Conservation (phyloP, 1,140 invertebrate genomes). For the Polypedilum pembai region DNA sequence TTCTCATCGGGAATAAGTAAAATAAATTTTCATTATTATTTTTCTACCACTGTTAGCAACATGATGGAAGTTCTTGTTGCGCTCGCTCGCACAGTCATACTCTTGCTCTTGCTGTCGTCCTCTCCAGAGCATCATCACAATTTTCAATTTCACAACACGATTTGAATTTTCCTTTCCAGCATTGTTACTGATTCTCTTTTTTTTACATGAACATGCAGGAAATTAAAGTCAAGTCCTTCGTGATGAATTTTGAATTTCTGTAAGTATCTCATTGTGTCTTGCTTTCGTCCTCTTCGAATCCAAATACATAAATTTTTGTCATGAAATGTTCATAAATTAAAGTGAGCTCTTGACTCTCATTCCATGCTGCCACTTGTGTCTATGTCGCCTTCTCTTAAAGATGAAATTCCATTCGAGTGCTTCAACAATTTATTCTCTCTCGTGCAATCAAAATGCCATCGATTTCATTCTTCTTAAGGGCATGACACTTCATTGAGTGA, state of each 20-base stretch:
- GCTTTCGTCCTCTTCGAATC: background rate
- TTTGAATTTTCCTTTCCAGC: background rate
- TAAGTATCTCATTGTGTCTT: background rate
- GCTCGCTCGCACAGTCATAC: background rate
- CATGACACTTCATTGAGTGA: no score
- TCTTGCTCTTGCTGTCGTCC: no score
- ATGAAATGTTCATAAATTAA: conserved; percentile 8
- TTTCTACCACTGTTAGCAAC: no score
- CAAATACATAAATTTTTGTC: background rate
- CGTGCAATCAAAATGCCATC: background rate
- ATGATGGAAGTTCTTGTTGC: background rate
- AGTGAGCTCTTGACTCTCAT: background rate
- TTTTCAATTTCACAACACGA: conserved; percentile 13
- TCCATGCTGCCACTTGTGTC: background rate
- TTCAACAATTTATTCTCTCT: conserved; percentile 12
- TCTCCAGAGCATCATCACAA: background rate
- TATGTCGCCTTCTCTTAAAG: background rate
- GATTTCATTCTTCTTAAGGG: no score
- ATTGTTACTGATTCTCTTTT: no score
- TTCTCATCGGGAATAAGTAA: background rate
- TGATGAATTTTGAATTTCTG: conserved; percentile 6
- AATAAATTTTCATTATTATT: conserved; percentile 1
- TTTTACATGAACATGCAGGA: background rate
- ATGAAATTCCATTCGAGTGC: conserved; percentile 2
- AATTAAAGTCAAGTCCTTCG: conserved; percentile 8